Conservation (phyloP, 1,140 invertebrate species). For the Neodiprion lecontei region DNA sequence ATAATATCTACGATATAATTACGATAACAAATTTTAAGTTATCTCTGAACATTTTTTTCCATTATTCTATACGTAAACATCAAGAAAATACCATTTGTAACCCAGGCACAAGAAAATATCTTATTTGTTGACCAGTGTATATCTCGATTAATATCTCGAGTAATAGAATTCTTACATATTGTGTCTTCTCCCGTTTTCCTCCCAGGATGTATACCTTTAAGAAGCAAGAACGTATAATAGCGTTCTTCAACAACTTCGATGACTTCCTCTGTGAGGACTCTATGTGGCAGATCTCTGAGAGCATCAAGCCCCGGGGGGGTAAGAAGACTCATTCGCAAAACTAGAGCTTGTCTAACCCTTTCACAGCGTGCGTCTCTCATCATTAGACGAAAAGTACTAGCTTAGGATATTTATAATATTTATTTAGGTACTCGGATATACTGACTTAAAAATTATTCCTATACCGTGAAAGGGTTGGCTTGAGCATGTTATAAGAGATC, state of each 20-base stretch:
- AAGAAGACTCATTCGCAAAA: conserved; percentile 61
- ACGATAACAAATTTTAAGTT: too few species aligned
- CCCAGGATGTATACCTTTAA: conserved; percentile 84
- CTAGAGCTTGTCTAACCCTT: conserved; percentile 44
- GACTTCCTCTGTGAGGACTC: conserved; percentile 94
- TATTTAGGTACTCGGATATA: conserved; percentile 26
- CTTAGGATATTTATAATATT: conserved; percentile 34
- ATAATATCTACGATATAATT: too few species aligned
- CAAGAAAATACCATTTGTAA: too few species aligned
- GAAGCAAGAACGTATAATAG: conserved; percentile 91
- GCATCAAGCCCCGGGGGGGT: conserved; percentile 88
- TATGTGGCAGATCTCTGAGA: conserved; percentile 97
- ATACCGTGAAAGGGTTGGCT: conserved; percentile 40
- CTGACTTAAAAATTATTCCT: conserved; percentile 23
- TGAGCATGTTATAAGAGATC: conserved; percentile 9
- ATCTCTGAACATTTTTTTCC: too few species aligned
- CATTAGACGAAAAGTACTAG: conserved; percentile 30
- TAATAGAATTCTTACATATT: too few species aligned
- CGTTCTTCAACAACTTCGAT: conserved; percentile 97
- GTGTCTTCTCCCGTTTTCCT: conserved; percentile 39
- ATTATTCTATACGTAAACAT: too few species aligned
- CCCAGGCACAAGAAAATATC: too few species aligned
- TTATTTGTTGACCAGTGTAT: too few species aligned
- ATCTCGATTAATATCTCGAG: too few species aligned
- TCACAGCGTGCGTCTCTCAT: conserved; percentile 39